Conservation (phyloP, 2,113 vertebrate species). For the Trachemys scripta region DNA sequence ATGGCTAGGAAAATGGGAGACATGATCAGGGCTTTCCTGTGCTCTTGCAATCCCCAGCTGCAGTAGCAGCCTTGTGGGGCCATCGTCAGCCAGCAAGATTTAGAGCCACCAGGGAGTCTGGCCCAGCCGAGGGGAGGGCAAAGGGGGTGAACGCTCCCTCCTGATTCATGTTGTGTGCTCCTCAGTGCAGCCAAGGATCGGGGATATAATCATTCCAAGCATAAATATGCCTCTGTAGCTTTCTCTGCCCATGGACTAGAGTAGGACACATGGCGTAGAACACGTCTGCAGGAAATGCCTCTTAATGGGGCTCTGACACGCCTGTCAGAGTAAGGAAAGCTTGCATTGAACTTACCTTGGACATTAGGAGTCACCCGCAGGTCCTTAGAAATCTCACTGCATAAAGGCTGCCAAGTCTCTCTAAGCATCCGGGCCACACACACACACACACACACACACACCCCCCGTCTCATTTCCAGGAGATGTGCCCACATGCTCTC, state of each 20-base stretch:
- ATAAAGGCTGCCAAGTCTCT: background rate
- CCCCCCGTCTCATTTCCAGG: background rate
- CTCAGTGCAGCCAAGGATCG: fast-evolving
- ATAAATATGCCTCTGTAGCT: background rate
- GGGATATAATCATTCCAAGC: background rate
- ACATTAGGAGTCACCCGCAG: background rate
- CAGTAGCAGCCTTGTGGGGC: no score
- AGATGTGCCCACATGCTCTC: background rate
- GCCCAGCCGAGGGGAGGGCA: background rate
- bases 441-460: no score
- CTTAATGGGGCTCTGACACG: fast-evolving
- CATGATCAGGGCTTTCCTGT: background rate
- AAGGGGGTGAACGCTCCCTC: background rate
- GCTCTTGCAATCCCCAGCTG: fast-evolving
- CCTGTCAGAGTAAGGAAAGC: fast-evolving
- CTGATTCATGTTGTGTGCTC: background rate
- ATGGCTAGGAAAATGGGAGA: background rate
- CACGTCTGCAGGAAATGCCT: background rate
- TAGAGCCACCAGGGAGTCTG: background rate
- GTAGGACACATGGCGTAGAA: background rate
- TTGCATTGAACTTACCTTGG: fast-evolving
- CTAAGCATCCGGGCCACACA: background rate
- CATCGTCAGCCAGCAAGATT: fast-evolving
- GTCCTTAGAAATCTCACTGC: background rate
- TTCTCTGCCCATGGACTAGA: background rate